These are phyloP conservation scores for Ennomos erosarius DNA, from an alignment of 2,888 invertebrate species.

Conservation along the genomic window DNA sequence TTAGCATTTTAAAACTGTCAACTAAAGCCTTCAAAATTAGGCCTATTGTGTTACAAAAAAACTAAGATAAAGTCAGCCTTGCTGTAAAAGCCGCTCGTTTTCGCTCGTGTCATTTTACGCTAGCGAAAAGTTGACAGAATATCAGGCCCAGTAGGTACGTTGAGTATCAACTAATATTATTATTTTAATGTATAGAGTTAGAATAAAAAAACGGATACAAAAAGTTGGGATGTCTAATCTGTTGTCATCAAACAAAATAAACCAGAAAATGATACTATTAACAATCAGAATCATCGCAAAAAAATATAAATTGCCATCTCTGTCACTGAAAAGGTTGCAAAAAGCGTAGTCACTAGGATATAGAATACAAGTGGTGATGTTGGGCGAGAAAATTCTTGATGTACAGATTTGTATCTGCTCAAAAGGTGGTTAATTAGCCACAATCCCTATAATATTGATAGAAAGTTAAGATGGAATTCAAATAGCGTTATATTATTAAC, in stretches of 20 bases:
- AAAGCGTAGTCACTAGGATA: slow-evolving; percentile 22
- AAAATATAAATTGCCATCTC: slow-evolving; percentile 27
- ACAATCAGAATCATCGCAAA: slow-evolving; percentile 16
- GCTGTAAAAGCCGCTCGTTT: too few species aligned
- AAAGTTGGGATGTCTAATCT: slow-evolving; percentile 28
- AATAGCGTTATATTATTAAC: too few species aligned
- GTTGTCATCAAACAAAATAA: slow-evolving; percentile 28
- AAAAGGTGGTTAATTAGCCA: too few species aligned
- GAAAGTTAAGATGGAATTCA: too few species aligned
- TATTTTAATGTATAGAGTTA: too few species aligned
- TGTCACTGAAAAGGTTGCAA: slow-evolving; percentile 24
- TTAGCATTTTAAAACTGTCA: too few species aligned
- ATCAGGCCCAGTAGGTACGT: too few species aligned
- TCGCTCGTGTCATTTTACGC: background rate
- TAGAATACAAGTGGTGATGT: slow-evolving; percentile 17
- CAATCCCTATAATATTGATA: too few species aligned
- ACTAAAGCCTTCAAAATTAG: too few species aligned
- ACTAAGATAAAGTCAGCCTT: too few species aligned
- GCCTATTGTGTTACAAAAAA: too few species aligned
- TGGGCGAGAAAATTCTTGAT: slow-evolving; percentile 20
- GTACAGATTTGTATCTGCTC: background rate
- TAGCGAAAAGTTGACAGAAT: background rate
- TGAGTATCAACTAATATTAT: too few species aligned
- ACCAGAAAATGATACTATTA: slow-evolving; percentile 23
- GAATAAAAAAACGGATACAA: background rate